Evolutionary conservation across 2,113 vertebrate genomes (phyloP).

Genomic region (Platysteira castanea): DNA sequence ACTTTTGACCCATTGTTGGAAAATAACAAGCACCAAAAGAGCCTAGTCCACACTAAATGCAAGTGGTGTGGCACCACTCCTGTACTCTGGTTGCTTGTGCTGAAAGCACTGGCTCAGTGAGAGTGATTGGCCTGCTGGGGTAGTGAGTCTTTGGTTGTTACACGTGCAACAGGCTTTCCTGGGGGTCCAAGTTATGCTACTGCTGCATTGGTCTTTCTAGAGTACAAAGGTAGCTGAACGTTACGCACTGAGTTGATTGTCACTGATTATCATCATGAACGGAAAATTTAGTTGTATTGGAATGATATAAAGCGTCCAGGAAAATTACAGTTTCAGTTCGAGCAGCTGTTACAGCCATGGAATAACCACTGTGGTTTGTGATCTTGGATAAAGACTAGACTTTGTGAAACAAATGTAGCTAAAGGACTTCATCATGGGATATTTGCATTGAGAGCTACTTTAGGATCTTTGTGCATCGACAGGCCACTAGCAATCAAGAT

Average conservation of each 20-base stretch:
- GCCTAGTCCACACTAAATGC: rapidly evolving
- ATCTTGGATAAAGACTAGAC: neutral
- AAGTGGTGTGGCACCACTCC: neutral
- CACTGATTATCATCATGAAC: neutral
- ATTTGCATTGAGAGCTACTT: neutral
- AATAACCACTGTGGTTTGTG: neutral
- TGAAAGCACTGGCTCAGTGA: neutral
- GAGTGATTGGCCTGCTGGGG: neutral
- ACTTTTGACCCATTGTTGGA: neutral
- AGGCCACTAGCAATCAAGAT: neutral
- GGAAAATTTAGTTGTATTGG: neutral
- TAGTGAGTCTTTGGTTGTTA: neutral
- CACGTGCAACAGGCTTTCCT: neutral
- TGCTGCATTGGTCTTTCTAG: neutral
- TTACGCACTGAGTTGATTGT: neutral
- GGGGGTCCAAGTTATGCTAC: rapidly evolving
- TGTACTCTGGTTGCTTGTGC: neutral
- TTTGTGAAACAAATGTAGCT: neutral
- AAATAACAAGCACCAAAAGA: neutral
- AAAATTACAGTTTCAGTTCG: neutral
- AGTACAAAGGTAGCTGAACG: neutral
- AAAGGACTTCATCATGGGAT: neutral
- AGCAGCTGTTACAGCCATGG: rapidly evolving
- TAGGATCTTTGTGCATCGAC: neutral
- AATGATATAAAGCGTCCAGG: neutral